Conservation (phyloP, 2,888 invertebrate species). For the Mesodorylaimus sp. region DNA sequence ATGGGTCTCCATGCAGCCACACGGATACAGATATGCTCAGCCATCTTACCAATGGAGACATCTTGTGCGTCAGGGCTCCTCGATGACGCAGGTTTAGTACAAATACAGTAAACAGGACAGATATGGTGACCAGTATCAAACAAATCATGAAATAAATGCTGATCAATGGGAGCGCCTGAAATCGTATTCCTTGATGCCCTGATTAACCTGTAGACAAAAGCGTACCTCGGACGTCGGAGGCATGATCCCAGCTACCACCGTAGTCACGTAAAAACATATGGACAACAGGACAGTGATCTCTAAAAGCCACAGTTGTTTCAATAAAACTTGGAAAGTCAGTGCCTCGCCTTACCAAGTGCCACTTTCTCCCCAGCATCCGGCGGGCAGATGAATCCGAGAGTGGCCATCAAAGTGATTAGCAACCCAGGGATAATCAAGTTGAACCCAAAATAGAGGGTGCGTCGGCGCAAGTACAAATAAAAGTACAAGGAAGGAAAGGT, state of each 20-base stretch:
- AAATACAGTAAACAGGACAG: constrained; percentile 10
- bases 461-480: constrained; percentile 43
- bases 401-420: constrained; percentile 93
- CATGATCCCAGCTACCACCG: constrained; percentile 94
- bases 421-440: constrained; percentile 98
- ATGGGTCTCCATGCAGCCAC: too few species aligned
- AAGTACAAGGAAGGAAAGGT: too few species aligned
- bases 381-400: constrained; percentile 90
- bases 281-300: constrained; percentile 45
- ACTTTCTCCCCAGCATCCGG: constrained; percentile 98
- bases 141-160: neutral
- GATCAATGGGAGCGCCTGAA: neutral
- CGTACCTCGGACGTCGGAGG: constrained; percentile 96
- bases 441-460: constrained; percentile 96
- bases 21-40: too few species aligned
- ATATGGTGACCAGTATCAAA: constrained; percentile 9
- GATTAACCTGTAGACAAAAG: neutral
- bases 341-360: constrained; percentile 55
- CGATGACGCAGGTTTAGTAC: constrained; percentile 10
- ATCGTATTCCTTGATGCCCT: neutral
- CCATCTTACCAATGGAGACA: neutral
- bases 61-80: constrained; percentile 8
- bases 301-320: constrained; percentile 10
- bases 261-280: constrained; percentile 90
- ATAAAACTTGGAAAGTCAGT: neutral